Evolutionary conservation across 2,888 invertebrate genomes (phyloP).

Genomic region (Epistrophe eligans): DNA sequence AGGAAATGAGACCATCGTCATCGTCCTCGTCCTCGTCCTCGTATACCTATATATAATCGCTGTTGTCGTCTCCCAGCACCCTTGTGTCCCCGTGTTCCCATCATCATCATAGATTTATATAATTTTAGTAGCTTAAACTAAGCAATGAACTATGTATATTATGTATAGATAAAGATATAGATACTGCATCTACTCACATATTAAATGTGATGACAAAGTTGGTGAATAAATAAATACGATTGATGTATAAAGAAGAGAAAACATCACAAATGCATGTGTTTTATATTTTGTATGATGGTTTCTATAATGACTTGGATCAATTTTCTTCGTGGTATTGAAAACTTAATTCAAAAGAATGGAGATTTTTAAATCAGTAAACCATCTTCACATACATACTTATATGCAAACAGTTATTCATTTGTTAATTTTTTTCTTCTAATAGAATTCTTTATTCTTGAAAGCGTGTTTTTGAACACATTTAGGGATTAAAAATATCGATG

Average conservation of each 20-base stretch:
- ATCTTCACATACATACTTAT: no score
- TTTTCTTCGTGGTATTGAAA: not conserved
- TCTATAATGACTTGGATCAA: not conserved
- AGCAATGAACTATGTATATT: constrained; percentile 38
- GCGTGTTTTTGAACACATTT: no score
- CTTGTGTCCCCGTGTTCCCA: constrained; percentile 15
- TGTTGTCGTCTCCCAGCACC: constrained; percentile 3
- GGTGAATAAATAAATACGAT: constrained; percentile 16
- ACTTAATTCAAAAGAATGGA: not conserved
- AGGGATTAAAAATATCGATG: no score
- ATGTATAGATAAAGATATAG: not conserved
- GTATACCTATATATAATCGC: not conserved
- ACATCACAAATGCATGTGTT: constrained; percentile 13
- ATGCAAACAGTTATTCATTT: no score
- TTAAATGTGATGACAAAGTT: constrained; percentile 11
- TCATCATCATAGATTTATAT: constrained; percentile 20
- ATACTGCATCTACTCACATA: constrained; percentile 7
- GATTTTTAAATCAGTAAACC: not conserved
- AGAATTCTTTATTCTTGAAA: no score
- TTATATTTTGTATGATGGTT: not conserved
- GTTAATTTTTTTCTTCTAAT: no score
- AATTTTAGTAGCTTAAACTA: constrained; percentile 62
- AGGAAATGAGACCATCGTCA: constrained; percentile 57
- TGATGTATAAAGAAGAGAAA: not conserved
- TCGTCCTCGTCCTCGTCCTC: constrained; percentile 1